Conservation (phyloP, 2,888 invertebrate species). For the Stictocephala bisonia region DNA sequence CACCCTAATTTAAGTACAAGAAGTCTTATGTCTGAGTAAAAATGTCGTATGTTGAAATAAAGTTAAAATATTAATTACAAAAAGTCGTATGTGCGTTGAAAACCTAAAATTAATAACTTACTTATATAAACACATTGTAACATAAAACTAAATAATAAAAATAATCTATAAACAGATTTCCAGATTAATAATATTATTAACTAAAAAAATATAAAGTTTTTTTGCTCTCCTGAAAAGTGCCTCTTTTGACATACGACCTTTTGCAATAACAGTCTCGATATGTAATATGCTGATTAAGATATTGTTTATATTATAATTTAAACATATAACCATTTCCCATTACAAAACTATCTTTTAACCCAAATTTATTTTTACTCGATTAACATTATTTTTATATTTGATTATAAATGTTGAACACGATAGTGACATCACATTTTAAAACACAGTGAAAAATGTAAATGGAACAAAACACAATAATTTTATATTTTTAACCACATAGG, state of each 20-base stretch:
- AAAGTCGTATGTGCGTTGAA: conserved; percentile 28
- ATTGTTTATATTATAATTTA: too few species aligned
- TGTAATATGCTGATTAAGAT: too few species aligned
- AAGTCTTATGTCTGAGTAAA: conserved; percentile 24
- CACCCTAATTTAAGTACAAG: background rate
- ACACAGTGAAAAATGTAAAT: too few species aligned
- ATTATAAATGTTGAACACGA: too few species aligned
- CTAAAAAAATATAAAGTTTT: conserved; percentile 19
- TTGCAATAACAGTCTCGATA: conserved; percentile 26
- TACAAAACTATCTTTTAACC: too few species aligned
- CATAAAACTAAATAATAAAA: background rate
- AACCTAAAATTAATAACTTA: background rate
- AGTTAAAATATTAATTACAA: conserved; percentile 8
- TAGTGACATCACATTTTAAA: too few species aligned
- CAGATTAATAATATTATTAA: conserved; percentile 5
- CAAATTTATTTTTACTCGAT: too few species aligned
- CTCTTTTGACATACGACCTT: conserved; percentile 35
- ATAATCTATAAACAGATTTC: conserved; percentile 14
- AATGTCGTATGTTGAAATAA: conserved; percentile 35
- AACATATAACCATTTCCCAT: too few species aligned
- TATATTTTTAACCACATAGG: too few species aligned
- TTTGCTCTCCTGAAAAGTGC: conserved; percentile 36
- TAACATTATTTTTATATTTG: too few species aligned
- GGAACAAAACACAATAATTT: too few species aligned
- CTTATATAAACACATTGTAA: background rate